phyloP scores from a whole-genome alignment of 2,113 vertebrate species.

The Leptobrachium leishanense region DNA sequence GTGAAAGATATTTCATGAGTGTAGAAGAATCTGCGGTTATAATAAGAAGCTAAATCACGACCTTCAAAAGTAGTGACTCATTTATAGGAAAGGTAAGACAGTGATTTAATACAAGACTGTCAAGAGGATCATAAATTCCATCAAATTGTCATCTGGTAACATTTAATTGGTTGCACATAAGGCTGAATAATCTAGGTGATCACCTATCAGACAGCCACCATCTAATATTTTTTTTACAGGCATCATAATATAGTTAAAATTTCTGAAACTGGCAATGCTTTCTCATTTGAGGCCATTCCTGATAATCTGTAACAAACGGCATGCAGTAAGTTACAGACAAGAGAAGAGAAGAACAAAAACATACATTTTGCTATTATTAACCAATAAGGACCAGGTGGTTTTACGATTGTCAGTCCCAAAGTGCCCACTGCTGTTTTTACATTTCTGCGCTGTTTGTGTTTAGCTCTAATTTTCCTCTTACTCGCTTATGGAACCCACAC shows the following conservation, averaged over 20 bases:
- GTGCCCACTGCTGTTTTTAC: too few relatives aligned
- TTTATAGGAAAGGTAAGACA: conserved; percentile 45
- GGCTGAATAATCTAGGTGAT: conserved; percentile 22
- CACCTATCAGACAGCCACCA: conserved; percentile 16
- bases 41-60: conserved; percentile 50
- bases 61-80: conserved; percentile 47
- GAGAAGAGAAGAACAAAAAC: too few relatives aligned
- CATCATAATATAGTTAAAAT: conserved; percentile 27
- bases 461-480: too few relatives aligned
- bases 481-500: too few relatives aligned
- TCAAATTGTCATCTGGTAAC: conserved; percentile 47
- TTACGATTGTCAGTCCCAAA: too few relatives aligned
- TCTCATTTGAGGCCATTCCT: neutral
- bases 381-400: too few relatives aligned
- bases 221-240: conserved; percentile 32
- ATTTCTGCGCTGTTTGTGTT: too few relatives aligned
- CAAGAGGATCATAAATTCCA: conserved; percentile 45
- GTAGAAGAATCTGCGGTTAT: conserved; percentile 36
- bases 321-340: too few relatives aligned
- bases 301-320: too few relatives aligned
- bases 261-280: conserved; percentile 3
- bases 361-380: too few relatives aligned
- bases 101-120: conserved; percentile 47
- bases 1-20: conserved; percentile 42
- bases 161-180: conserved; percentile 47